phyloP scores from a whole-genome alignment of 2,113 vertebrate genomes.

The Trichomycterus rosablanca region DNA sequence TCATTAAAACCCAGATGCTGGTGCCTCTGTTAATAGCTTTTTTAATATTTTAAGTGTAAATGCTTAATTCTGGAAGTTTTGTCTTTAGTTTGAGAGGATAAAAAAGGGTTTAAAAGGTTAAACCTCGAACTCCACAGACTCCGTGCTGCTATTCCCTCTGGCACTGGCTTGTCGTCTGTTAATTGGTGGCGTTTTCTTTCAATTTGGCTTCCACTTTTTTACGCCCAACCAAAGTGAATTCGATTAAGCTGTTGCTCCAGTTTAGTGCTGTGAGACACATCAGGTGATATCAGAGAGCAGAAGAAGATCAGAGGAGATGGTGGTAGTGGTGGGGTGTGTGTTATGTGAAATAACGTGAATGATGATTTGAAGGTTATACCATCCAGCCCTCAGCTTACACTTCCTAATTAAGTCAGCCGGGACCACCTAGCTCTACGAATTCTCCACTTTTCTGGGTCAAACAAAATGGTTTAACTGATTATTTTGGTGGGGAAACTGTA shows the following conservation, averaged over 20 bases:
- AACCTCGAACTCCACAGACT: no score
- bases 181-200: slow-evolving; percentile 58
- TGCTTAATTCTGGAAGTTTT: no score
- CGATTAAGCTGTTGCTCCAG: slow-evolving; percentile 72
- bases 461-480: slow-evolving; percentile 42
- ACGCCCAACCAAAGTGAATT: slow-evolving; percentile 56
- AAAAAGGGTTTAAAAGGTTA: no score
- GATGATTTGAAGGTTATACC: slow-evolving; percentile 52
- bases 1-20: no score
- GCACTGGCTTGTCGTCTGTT: slow-evolving; percentile 54
- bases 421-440: slow-evolving; percentile 38
- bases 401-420: slow-evolving; percentile 53
- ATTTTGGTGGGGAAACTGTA: slow-evolving; percentile 24
- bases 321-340: no score
- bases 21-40: no score
- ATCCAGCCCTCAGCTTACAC: slow-evolving; percentile 48
- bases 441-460: slow-evolving; percentile 48
- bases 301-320: slow-evolving; percentile 29
- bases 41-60: no score
- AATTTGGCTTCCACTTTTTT: slow-evolving; percentile 56
- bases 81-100: no score
- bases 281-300: slow-evolving; percentile 44
- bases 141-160: slow-evolving; percentile 63
- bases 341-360: slow-evolving; percentile 41
- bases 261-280: slow-evolving; percentile 61